Evolutionary conservation across 1,140 invertebrate species (phyloP).

Genomic region (Lepidurus couesii): DNA sequence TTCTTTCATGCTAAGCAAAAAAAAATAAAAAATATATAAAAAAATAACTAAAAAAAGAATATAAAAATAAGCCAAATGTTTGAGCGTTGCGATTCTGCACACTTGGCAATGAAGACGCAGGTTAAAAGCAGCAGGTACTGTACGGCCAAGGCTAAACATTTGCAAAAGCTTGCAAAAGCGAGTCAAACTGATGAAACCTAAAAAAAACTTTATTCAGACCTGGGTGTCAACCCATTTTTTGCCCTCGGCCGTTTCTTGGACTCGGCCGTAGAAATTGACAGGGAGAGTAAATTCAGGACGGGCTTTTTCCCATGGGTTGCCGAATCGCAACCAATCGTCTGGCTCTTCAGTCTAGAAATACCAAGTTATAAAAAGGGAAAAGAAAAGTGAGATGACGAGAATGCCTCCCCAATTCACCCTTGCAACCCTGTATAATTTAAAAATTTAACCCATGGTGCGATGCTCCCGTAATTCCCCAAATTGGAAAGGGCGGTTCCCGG

Average conservation of each 20-base stretch:
- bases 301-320: conserved; percentile 98
- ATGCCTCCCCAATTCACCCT: too few species aligned
- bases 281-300: conserved; percentile 94
- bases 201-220: conserved; percentile 47
- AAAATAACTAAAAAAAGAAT: too few species aligned
- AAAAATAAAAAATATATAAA: too few species aligned
- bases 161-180: background rate
- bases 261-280: conserved; percentile 91
- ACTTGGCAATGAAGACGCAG: too few species aligned
- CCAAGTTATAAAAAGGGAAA: background rate
- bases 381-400: conserved; percentile 4
- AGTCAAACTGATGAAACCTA: background rate
- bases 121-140: background rate
- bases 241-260: conserved; percentile 76
- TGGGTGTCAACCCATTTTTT: conserved; percentile 94
- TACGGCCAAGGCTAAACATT: conserved; percentile 18
- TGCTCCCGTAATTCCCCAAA: background rate
- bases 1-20: too few species aligned
- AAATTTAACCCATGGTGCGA: too few species aligned
- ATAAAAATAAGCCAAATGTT: too few species aligned
- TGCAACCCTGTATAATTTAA: background rate
- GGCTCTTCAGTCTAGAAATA: conserved; percentile 71
- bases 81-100: too few species aligned
- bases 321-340: conserved; percentile 93
- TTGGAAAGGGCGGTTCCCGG: background rate